Conservation (phyloP, 2,797 vertebrate species). For the Columba guinea region DNA sequence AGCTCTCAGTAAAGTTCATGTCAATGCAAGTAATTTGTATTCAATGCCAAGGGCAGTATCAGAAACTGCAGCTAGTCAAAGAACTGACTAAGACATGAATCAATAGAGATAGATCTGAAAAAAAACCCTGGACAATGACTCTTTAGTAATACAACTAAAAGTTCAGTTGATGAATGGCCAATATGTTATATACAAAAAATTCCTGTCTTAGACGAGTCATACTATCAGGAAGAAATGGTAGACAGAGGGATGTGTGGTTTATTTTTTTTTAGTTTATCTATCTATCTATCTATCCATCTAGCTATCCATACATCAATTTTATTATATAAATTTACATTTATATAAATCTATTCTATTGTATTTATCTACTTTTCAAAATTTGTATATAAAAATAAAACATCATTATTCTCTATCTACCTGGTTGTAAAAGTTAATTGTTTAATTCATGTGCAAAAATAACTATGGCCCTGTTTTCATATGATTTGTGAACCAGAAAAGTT, state of each 20-base stretch:
- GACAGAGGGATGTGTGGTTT: not conserved
- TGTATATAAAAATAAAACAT: not conserved
- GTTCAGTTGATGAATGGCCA: not conserved
- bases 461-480: accelerated
- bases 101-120: not conserved
- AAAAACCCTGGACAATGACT: not conserved
- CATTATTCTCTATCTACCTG: not conserved
- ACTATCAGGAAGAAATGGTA: not conserved
- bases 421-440: not conserved
- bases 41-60: not conserved
- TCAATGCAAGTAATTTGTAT: not conserved
- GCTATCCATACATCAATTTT: not conserved
- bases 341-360: not conserved
- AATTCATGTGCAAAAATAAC: not conserved
- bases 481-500: not conserved
- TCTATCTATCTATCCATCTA: no score
- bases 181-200: not conserved
- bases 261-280: not conserved
- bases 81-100: not conserved
- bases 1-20: not conserved
- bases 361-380: not conserved
- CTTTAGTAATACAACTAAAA: not conserved
- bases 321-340: not conserved
- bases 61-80: not conserved
- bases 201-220: not conserved